Evolutionary conservation across 2,888 invertebrate genomes (phyloP).

Genomic region (Nowickia ferox): DNA sequence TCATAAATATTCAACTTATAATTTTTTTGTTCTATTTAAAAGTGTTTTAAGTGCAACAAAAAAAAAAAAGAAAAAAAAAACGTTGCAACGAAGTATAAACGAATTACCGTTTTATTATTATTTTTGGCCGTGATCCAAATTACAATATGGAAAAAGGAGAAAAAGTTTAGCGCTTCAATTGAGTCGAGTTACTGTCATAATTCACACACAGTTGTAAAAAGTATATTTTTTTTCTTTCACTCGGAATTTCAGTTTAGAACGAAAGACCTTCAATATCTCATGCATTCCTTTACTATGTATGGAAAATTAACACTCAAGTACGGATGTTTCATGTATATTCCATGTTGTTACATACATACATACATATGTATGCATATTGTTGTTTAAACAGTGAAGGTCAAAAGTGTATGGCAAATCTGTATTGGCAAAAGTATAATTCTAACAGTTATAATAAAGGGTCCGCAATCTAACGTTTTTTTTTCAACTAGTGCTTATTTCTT

Average conservation of each 20-base stretch:
- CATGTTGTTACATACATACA: not conserved
- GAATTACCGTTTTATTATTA: slow-evolving; percentile 67
- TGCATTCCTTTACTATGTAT: slow-evolving; percentile 19
- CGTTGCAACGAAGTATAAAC: slow-evolving; percentile 41
- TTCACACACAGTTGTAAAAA: slow-evolving; percentile 66
- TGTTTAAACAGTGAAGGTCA: not conserved
- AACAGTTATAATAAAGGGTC: too few relatives aligned
- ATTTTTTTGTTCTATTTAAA: slow-evolving; percentile 48
- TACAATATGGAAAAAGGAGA: slow-evolving; percentile 16
- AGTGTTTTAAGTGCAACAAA: not conserved
- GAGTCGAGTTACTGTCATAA: slow-evolving; percentile 68
- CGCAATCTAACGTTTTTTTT: too few relatives aligned
- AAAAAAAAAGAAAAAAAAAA: slow-evolving; percentile 10
- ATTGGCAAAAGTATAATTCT: too few relatives aligned
- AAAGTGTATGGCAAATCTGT: not conserved
- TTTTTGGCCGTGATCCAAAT: slow-evolving; percentile 67
- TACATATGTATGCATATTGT: slow-evolving; percentile 8
- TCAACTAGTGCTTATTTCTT: too few relatives aligned
- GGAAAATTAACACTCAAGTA: slow-evolving; percentile 50
- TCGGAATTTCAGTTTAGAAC: slow-evolving; percentile 5
- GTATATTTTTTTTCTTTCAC: slow-evolving; percentile 27
- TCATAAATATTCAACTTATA: slow-evolving; percentile 42
- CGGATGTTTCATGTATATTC: not conserved
- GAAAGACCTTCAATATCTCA: slow-evolving; percentile 40
- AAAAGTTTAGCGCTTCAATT: slow-evolving; percentile 66